Conservation (phyloP, 2,797 vertebrate genomes). For the Moxostoma hubbsi region DNA sequence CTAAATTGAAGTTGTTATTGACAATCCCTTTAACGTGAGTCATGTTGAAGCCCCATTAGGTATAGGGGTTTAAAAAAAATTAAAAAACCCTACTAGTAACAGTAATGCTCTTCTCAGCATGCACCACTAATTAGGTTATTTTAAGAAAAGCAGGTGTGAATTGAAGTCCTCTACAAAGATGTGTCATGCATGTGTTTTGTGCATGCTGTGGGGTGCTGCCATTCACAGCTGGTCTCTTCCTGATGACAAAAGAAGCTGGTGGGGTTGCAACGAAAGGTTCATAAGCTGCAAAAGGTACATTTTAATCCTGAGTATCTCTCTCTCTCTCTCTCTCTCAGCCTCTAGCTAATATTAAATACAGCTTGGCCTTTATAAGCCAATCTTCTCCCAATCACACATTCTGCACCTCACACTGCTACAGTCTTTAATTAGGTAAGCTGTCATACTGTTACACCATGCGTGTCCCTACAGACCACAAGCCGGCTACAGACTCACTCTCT, state of each 20-base stretch:
- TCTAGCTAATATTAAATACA: slow-evolving; percentile 21
- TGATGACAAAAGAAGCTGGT: slow-evolving; percentile 64
- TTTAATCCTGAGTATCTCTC: slow-evolving; percentile 33
- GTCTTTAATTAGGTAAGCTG: slow-evolving; percentile 50
- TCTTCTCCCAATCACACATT: slow-evolving; percentile 40
- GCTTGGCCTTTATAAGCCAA: slow-evolving; percentile 44
- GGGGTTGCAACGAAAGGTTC: slow-evolving; percentile 64
- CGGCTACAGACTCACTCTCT: slow-evolving; percentile 18
- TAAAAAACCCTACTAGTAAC: too few relatives aligned
- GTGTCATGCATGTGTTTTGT: slow-evolving; percentile 36
- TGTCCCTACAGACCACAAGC: slow-evolving; percentile 36
- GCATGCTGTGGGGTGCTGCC: slow-evolving; percentile 53
- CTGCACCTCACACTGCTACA: slow-evolving; percentile 24
- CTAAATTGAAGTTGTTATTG: too few relatives aligned
- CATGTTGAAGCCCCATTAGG: too few relatives aligned
- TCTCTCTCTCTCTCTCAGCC: slow-evolving; percentile 3
- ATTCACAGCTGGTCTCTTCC: slow-evolving; percentile 57
- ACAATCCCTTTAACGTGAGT: too few relatives aligned
- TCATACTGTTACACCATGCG: slow-evolving; percentile 36
- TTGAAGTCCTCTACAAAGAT: not conserved
- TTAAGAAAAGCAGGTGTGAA: slow-evolving; percentile 21
- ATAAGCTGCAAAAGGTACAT: slow-evolving; percentile 59
- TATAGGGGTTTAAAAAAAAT: too few relatives aligned
- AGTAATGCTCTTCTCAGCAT: too few relatives aligned
- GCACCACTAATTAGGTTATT: not conserved